phyloP scores from a whole-genome alignment of 2,888 invertebrate genomes.

The Venusia cambrica region DNA sequence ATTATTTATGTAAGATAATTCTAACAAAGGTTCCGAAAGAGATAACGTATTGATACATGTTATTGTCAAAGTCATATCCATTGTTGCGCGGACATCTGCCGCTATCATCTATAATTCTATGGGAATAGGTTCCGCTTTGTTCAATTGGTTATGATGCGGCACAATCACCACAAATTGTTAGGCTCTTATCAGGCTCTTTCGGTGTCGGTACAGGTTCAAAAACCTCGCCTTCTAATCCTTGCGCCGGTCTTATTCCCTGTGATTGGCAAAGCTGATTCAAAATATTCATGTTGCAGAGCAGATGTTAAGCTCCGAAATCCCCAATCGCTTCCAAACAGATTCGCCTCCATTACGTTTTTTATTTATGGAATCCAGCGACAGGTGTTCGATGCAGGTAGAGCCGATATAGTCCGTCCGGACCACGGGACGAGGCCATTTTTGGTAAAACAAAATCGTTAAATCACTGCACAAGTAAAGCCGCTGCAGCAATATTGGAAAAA shows the following conservation, averaged over 20 bases:
- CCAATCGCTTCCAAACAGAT: constrained; percentile 21
- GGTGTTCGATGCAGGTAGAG: constrained; percentile 74
- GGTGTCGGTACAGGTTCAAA: too few relatives aligned
- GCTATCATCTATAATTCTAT: constrained; percentile 36
- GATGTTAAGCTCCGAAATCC: constrained; percentile 22
- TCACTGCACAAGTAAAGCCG: constrained; percentile 30
- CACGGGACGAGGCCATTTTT: constrained; percentile 46
- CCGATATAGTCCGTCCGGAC: constrained; percentile 39
- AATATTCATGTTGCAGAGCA: constrained; percentile 17
- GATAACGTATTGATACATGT: constrained; percentile 27
- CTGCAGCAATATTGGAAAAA: constrained; percentile 27
- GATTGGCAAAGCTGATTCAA: constrained; percentile 11
- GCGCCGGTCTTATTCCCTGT: constrained; percentile 7
- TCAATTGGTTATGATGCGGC: constrained; percentile 40
- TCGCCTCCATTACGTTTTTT: constrained; percentile 34
- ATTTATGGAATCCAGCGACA: constrained; percentile 53
- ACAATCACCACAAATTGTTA: constrained; percentile 32
- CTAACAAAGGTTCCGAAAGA: constrained; percentile 24
- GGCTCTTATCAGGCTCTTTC: too few relatives aligned
- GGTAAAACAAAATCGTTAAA: constrained; percentile 43
- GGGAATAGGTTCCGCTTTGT: constrained; percentile 39
- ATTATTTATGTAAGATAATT: too few relatives aligned
- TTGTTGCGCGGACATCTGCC: constrained; percentile 59
- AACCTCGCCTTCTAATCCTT: too few relatives aligned
- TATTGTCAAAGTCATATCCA: constrained; percentile 46